Evolutionary conservation across 2,888 invertebrate species (phyloP), one percentile per base, ranked within the genome.

Genomic region (Eupithecia dodoneata): DNA sequence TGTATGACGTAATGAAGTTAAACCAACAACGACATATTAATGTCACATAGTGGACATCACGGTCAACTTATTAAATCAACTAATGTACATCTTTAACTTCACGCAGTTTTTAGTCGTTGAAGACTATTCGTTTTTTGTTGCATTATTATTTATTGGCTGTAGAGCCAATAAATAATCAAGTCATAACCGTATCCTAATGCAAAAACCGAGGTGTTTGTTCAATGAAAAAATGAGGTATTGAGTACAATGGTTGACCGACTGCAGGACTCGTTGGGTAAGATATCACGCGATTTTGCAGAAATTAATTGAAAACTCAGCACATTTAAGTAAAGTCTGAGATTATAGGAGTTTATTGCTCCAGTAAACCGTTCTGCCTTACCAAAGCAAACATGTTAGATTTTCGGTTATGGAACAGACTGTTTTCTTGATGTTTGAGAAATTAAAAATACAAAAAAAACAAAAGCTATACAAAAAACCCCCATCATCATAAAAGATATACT

Each of bases 191-290:
- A n/a, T n/a, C n/a, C n/a, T 55, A n/a, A 55, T 15, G 4, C 15
- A 15, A 55, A 55, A 55, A 55, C n/a, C 87, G 42, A 66, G 42
- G 66, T 41, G 66, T 66, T 66, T 66, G 59, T 13, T 10, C 41
- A 66, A 9, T 41, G 42, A 89, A 89, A 91, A 91, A 92, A 90
- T 89, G 88, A 90, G 90, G 91, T 86, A 92, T 91, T 80, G 86
- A 87, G 89, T 84, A 59, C 59, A 87, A 87, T 87, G 86, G 85
- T 86, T 84, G 83, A 80, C 83, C 82, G 84, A 85, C 84, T 78
- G 73, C 74, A 81, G 77, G 81, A 72, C 81, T 83, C 81, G 80
- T 82, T 87, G 86, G 92, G 93, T 92, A 89, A 93, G 87, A 89
- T 83, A 80, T 75, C 80, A 82, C 80, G 81, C 73, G 77, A 75